Conservation (phyloP, 37 sponge, comb jelly and placozoan genomes). For the Petrosia ficiformis region DNA sequence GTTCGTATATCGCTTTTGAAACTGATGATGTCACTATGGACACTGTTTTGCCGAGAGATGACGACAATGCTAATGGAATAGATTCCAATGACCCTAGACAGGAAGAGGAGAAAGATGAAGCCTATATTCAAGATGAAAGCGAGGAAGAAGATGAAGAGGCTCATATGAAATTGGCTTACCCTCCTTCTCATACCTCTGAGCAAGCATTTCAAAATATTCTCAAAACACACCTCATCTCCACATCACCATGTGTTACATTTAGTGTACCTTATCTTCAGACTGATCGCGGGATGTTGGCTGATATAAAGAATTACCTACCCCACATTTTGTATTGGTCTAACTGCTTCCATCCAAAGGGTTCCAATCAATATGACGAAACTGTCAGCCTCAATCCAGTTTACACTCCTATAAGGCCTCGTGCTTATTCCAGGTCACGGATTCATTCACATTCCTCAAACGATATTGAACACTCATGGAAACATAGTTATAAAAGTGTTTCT, state of each 20-base stretch:
- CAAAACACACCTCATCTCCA: constrained; percentile 45
- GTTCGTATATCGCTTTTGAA: too few species aligned
- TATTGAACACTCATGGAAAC: neutral
- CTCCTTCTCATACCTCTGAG: neutral
- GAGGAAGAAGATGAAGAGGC: neutral
- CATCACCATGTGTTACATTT: constrained; percentile 58
- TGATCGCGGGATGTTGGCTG: constrained; percentile 8
- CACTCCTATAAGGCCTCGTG: neutral
- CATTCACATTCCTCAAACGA: neutral
- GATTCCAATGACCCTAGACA: too few species aligned
- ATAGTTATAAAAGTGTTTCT: constrained; percentile 59
- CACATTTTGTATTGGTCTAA: constrained; percentile 70
- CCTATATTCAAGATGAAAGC: neutral
- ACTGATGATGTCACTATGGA: too few species aligned
- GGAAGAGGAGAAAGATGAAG: neutral
- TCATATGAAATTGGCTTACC: neutral
- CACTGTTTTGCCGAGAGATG: too few species aligned
- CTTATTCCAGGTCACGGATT: neutral
- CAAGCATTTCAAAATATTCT: constrained; percentile 20
- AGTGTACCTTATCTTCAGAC: constrained; percentile 64
- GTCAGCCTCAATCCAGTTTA: neutral
- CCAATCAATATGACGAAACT: neutral
- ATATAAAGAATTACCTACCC: constrained; percentile 59
- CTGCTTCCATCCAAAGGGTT: constrained; percentile 32
- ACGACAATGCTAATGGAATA: too few species aligned